Base-by-base conservation (phyloP, 2,888 invertebrate species). In the Mythimna loreyi region DNA sequence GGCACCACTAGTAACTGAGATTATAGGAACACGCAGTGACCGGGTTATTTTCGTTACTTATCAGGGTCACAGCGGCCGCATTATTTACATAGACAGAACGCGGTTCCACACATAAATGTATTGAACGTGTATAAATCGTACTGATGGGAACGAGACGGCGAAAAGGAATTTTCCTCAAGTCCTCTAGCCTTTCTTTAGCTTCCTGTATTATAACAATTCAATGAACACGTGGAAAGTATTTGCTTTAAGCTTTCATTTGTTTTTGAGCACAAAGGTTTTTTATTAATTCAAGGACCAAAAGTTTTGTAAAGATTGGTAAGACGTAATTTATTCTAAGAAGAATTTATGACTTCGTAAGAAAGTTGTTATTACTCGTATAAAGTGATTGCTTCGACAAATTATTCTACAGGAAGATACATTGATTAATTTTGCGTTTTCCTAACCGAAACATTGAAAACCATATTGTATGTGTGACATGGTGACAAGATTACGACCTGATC, bases 31-130 rank as follows among this genome's bases (percentile, higher is more conserved):
- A 86, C 87, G 86, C 84, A 79, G 84, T 87, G 88, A 88, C 87
- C 89, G 91, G 87, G 93, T 92, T 94, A 94, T 94, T 94, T 94
- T 91, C 82, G 94, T 92, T 90, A 87, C 87, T 89, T 91, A 94
- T 93, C 94, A 94, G 92, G 94, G 94, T 93, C 93, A 85, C 67
- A 63, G 78, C 85, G 85, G 74, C 79, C 84, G 84, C 77, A 85
- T 83, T 88, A 89, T 89, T 86, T 87, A 86, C 89, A 87, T 87
- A 87, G 86, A 86, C 85, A 87, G 52, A 82, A 53, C 83, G 74
- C 79, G 84, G 86, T 78, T 81, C 62, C 71, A 77, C 77, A 69
- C 76, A 81, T 60, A 68, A 77, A 81, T 78, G 76, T 84, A 75
- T 79, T 71, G 74, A 77, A 67, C 72, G 71, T 58, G 72, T 78